A percentile compares a stretch with the other conserved stretches of the same genome.
Evolutionary conservation across 2,888 invertebrate genomes (phyloP).

Genomic region (Gryllus longicercus): DNA sequence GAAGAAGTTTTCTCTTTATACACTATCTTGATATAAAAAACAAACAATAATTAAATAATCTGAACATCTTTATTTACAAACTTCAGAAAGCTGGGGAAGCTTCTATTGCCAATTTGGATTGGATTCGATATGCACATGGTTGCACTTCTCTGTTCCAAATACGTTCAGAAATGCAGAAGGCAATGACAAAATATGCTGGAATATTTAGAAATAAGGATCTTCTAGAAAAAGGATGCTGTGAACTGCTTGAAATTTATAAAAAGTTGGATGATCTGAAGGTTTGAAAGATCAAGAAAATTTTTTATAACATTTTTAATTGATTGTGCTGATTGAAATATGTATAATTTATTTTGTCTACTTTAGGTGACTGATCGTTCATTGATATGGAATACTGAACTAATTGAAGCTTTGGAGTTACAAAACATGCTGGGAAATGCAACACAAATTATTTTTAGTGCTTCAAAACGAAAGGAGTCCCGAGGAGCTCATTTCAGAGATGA

Average conservation of each 20-base stretch:
- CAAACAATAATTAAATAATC: too few relatives aligned
- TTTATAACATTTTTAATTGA: too few relatives aligned
- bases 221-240: constrained; percentile 56
- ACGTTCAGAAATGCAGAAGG: constrained; percentile 61
- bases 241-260: constrained; percentile 54
- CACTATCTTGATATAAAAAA: too few relatives aligned
- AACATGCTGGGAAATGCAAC: constrained; percentile 63
- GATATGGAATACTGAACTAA: constrained; percentile 70
- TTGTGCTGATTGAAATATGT: too few relatives aligned
- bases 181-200: constrained; percentile 66
- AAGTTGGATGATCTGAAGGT: constrained; percentile 50
- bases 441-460: constrained; percentile 61
- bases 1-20: too few relatives aligned
- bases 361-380: constrained; percentile 53
- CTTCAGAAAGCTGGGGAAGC: constrained; percentile 63
- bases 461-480: constrained; percentile 65
- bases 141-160: constrained; percentile 61
- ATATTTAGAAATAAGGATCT: constrained; percentile 63
- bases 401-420: constrained; percentile 68
- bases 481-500: constrained; percentile 73
- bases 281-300: constrained; percentile 34
- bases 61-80: too few relatives aligned
- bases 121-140: constrained; percentile 74
- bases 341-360: too few relatives aligned
- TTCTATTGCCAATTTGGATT: constrained; percentile 89